A percentile compares a stretch with the other conserved stretches of the same genome.
phyloP scores from a whole-genome alignment of 2,797 vertebrate species.

The Oreortyx pictus region DNA sequence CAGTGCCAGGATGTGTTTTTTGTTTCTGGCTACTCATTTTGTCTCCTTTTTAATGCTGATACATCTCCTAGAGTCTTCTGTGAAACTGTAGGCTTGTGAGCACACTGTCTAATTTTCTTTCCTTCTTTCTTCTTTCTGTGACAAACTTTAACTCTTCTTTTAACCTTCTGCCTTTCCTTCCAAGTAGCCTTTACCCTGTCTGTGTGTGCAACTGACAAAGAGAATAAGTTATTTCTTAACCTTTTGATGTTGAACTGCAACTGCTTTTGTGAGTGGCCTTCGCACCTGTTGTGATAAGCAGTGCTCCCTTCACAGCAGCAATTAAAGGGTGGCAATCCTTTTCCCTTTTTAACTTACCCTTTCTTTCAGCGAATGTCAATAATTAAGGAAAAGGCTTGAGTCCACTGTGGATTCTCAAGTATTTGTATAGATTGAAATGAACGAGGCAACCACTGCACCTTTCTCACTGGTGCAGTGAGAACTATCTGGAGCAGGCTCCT shows the following conservation, averaged over 20 bases:
- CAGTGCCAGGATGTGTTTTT: not conserved
- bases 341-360: conserved; percentile 16
- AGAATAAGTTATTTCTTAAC: conserved; percentile 79
- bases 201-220: conserved; percentile 79
- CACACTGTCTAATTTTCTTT: accelerated
- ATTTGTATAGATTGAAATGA: conserved; percentile 29
- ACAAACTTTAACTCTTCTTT: conserved; percentile 52
- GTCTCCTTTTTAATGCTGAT: not conserved
- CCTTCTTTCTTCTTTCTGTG: not conserved
- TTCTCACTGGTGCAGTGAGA: conserved; percentile 17
- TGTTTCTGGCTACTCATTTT: not conserved
- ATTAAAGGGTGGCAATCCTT: conserved; percentile 70
- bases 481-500: not conserved
- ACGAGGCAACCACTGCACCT: not conserved
- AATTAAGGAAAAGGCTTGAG: conserved; percentile 67
- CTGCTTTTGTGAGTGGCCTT: conserved; percentile 77
- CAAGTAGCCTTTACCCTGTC: conserved; percentile 72
- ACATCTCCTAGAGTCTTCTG: not conserved
- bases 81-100: not conserved
- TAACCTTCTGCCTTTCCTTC: conserved; percentile 69
- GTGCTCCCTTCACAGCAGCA: conserved; percentile 69
- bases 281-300: conserved; percentile 82
- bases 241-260: conserved; percentile 73
- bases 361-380: conserved; percentile 76
- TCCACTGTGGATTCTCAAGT: conserved; percentile 40